Evolutionary conservation across 2,113 vertebrate genomes (phyloP).

Genomic region (Sander lucioperca): DNA sequence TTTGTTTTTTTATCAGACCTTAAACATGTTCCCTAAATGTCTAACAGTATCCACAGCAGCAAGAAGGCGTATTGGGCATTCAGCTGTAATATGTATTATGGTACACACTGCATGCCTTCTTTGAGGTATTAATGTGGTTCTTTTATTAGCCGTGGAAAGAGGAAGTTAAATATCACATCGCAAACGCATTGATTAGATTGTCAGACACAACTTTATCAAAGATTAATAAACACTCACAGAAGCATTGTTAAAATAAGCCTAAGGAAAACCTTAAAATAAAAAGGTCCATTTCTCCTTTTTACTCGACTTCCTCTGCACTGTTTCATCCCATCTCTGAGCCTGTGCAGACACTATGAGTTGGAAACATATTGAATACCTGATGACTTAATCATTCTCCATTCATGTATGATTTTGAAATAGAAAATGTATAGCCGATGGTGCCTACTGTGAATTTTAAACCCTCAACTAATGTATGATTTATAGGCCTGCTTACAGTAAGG

Average conservation of each 20-base stretch:
- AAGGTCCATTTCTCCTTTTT: conserved; percentile 34
- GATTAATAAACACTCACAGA: not conserved
- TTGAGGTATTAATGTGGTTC: not conserved
- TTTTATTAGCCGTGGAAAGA: not conserved
- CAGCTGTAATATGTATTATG: not conserved
- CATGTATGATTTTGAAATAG: not conserved
- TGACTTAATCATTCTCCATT: not conserved
- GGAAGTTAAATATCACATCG: not conserved
- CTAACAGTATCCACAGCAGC: not conserved
- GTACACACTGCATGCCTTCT: not conserved
- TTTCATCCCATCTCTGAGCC: not conserved
- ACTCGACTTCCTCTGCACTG: conserved; percentile 12
- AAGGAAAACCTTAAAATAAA: conserved; percentile 10
- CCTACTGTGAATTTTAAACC: not conserved
- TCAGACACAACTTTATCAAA: not conserved
- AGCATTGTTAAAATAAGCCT: not conserved
- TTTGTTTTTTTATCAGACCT: not conserved
- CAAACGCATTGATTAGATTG: not conserved
- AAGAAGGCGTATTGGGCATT: not conserved
- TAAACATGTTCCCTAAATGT: not conserved
- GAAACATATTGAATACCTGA: too few relatives aligned
- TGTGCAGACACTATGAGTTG: too few relatives aligned
- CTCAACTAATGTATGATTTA: not conserved
- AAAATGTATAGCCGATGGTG: too few relatives aligned
- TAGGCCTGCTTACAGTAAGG: not conserved